These are phyloP conservation scores for Cryptus armator DNA, from an alignment of 2,888 invertebrate genomes.

Conservation along the genomic window DNA sequence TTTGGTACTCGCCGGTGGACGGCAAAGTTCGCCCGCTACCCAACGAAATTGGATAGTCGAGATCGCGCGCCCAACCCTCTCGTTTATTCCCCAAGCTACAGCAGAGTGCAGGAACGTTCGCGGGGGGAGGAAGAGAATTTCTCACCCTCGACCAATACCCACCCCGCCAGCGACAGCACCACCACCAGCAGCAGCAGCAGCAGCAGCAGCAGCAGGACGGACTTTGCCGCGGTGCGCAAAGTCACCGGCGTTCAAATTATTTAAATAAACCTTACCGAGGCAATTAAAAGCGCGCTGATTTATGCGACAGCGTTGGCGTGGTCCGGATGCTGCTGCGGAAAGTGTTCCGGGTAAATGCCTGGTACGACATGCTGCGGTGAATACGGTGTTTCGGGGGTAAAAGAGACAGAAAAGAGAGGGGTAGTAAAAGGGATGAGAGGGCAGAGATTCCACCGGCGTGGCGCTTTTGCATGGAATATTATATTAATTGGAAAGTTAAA, in stretches of 20 bases:
- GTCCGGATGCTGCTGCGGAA: conserved; percentile 52
- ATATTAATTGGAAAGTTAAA: conserved; percentile 81
- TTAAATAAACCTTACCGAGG: conserved; percentile 79
- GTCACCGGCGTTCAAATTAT: conserved; percentile 77
- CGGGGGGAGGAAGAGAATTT: neutral
- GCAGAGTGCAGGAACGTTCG: conserved; percentile 10
- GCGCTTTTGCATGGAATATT: conserved; percentile 64
- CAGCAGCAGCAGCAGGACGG: conserved; percentile 37
- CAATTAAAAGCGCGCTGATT: conserved; percentile 81
- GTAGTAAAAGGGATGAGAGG: conserved; percentile 23
- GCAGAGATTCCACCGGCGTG: conserved; percentile 47
- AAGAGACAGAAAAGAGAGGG: conserved; percentile 33
- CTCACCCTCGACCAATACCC: neutral
- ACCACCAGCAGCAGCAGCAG: conserved; percentile 13
- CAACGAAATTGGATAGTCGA: conserved; percentile 65
- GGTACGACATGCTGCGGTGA: conserved; percentile 48
- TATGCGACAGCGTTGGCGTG: conserved; percentile 72
- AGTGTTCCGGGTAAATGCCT: conserved; percentile 48
- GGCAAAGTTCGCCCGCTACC: conserved; percentile 55
- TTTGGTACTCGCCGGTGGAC: conserved; percentile 53
- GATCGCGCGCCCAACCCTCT: conserved; percentile 35
- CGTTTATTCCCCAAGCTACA: conserved; percentile 25
- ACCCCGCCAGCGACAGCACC: conserved; percentile 9
- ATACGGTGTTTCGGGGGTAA: conserved; percentile 11
- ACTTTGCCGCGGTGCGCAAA: conserved; percentile 56